A percentile compares a stretch with the other conserved stretches of the same genome.
phyloP scores from a whole-genome alignment of 2,888 invertebrate species.

The Pammene aurita region DNA sequence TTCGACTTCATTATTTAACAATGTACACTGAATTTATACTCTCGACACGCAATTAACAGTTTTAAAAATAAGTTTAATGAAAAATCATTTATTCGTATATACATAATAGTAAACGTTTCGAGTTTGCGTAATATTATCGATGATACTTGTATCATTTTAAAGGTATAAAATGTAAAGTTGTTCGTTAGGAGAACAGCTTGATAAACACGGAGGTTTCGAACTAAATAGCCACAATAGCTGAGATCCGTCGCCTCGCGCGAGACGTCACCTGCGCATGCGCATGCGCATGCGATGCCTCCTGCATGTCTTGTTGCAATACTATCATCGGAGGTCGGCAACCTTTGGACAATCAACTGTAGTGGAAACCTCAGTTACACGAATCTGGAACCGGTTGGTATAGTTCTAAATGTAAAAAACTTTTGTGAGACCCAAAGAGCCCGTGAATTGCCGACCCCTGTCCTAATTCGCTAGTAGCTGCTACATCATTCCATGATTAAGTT shows the following conservation, averaged over 20 bases:
- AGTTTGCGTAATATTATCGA: slow-evolving; percentile 45
- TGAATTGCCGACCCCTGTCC: neutral
- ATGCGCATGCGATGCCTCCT: neutral
- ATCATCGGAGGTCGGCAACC: slow-evolving; percentile 37
- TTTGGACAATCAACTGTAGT: neutral
- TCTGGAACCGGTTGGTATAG: too few species aligned
- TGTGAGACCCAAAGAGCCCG: too few species aligned
- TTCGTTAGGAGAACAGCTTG: neutral
- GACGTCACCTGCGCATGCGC: neutral
- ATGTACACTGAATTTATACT: slow-evolving; percentile 72
- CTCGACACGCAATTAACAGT: slow-evolving; percentile 57
- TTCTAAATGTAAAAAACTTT: too few species aligned
- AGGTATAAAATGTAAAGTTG: slow-evolving; percentile 42
- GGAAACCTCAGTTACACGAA: too few species aligned
- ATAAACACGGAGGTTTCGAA: slow-evolving; percentile 45
- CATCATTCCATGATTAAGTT: slow-evolving; percentile 14
- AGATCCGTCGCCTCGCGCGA: neutral
- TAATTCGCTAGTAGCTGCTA: slow-evolving; percentile 29
- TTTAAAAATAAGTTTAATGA: slow-evolving; percentile 52
- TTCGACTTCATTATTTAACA: slow-evolving; percentile 67
- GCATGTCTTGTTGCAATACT: neutral
- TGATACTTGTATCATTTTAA: slow-evolving; percentile 45
- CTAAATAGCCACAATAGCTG: slow-evolving; percentile 51
- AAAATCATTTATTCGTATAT: slow-evolving; percentile 68
- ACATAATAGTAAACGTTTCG: slow-evolving; percentile 53